Base-by-base conservation (phyloP, 2,888 invertebrate species). In the Poecilobothrus nobilitatus region DNA sequence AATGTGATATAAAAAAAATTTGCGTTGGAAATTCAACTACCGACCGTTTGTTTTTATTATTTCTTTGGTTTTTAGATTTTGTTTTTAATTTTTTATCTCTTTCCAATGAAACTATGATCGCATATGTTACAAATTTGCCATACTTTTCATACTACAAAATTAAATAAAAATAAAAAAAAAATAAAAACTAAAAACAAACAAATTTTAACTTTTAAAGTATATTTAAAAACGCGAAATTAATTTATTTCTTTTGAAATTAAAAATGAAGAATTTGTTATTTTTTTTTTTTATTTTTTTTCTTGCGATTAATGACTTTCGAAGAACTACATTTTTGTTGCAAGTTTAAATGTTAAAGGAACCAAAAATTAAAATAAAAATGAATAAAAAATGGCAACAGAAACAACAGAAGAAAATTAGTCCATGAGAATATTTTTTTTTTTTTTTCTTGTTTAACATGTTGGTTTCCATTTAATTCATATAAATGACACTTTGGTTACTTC, bases 161-260 rank as follows among this genome's bases (percentile, higher is more conserved):
- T 18, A 53, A 53, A 53, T 12, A 9, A 53, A 53, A 53, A 53
- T 2, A 18, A 9, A 18, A 53, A 53, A 53, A 53, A 4, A 53
- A 53, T 4, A 9, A 53, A 53, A 18, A 9, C 1, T 15, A 53
- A 9, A 53, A 6, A 18, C 15, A 18, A 53, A 18, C 9, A 53
- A n/a, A 53, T 12, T 12, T 12, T 18, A 53, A 53, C 15, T 9
- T 12, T 15, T 53, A 6, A 12, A n/a, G n/a, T n/a, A 18, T 53
- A 53, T 53, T 53, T 53, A 53, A 53, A 53, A 53, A 53, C 53
- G 53, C 53, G n/a, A 53, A 53, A 53, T 53, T 53, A 53, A 53
- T 53, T 53, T 53, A 53, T 53, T 53, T 53, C 53, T 53, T 53
- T 53, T 53, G 18, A 53, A 53, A 53, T 18, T 53, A 53, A 37